These are phyloP conservation scores for Lepetodrilus schrolli DNA, from an alignment of 2,888 invertebrate species.

Conservation along the genomic window DNA sequence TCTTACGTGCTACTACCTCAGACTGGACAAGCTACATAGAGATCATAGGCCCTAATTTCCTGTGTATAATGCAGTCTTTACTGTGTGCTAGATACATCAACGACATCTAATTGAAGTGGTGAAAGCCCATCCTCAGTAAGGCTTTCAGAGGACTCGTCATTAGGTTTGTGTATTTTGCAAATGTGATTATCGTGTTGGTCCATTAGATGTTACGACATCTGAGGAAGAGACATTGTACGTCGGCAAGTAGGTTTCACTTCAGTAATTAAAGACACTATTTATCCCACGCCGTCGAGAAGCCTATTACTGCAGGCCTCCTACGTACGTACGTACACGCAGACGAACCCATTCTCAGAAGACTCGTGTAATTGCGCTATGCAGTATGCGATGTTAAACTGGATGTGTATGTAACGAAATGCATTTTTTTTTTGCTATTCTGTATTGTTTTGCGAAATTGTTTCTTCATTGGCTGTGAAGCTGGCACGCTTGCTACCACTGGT, in stretches of 20 bases:
- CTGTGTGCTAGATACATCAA: conserved; percentile 8
- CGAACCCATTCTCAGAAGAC: too few relatives aligned
- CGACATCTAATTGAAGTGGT: conserved; percentile 7
- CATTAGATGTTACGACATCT: conserved; percentile 6
- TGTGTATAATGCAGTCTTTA: not conserved
- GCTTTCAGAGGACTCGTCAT: not conserved
- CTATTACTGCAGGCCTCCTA: too few relatives aligned
- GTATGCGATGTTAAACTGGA: too few relatives aligned
- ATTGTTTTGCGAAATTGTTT: too few relatives aligned
- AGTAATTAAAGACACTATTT: not conserved
- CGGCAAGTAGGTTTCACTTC: not conserved
- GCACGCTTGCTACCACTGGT: too few relatives aligned
- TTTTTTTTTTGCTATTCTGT: too few relatives aligned
- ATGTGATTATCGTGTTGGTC: conserved; percentile 10
- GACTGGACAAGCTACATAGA: not conserved
- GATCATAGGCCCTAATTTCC: conserved; percentile 15
- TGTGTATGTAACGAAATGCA: too few relatives aligned
- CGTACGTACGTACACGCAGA: too few relatives aligned
- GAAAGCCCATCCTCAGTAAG: not conserved
- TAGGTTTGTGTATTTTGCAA: conserved; percentile 10
- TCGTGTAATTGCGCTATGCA: too few relatives aligned
- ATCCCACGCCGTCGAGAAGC: too few relatives aligned
- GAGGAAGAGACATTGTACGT: not conserved
- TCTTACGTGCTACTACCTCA: not conserved
- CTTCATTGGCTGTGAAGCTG: too few relatives aligned